Percentiles rank a stretch among this genome's conserved stretches.
phyloP scores from a whole-genome alignment of 2,113 vertebrate genomes.

The Platycercus adscitus region DNA sequence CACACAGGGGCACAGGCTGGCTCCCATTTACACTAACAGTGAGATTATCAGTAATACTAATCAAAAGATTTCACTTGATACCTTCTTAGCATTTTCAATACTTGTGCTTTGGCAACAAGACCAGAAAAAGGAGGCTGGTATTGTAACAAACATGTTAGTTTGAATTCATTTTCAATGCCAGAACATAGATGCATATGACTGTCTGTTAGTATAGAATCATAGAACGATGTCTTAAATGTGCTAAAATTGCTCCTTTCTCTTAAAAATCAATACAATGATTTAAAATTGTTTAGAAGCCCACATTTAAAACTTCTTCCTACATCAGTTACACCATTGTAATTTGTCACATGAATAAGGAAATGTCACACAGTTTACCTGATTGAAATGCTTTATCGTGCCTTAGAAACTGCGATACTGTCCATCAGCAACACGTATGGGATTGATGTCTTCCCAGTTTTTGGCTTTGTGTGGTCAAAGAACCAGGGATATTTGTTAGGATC shows the following conservation, averaged over 20 bases:
- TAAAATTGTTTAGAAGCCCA: not conserved
- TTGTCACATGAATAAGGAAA: not conserved
- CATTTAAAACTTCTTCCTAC: not conserved
- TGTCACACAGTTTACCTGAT: not conserved
- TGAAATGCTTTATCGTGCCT: not conserved
- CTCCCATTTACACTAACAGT: not conserved
- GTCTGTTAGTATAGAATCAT: not conserved
- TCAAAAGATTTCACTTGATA: not conserved
- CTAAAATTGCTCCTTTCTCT: not conserved
- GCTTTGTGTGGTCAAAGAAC: not conserved
- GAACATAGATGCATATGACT: not conserved
- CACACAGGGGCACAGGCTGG: not conserved
- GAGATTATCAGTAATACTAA: not conserved
- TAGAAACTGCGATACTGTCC: not conserved
- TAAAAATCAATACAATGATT: not conserved
- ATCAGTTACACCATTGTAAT: not conserved
- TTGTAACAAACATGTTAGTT: not conserved
- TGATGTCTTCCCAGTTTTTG: not conserved
- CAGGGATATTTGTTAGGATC: not conserved
- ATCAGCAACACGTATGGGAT: not conserved
- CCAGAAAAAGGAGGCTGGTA: not conserved
- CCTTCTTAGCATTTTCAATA: conserved; percentile 11
- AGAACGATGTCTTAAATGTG: not conserved
- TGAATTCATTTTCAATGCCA: not conserved
- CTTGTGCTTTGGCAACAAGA: conserved; percentile 18